Evolutionary conservation across 2,888 invertebrate species (phyloP), one percentile per base, ranked within the genome.

Genomic region (Corythucha ciliata): DNA sequence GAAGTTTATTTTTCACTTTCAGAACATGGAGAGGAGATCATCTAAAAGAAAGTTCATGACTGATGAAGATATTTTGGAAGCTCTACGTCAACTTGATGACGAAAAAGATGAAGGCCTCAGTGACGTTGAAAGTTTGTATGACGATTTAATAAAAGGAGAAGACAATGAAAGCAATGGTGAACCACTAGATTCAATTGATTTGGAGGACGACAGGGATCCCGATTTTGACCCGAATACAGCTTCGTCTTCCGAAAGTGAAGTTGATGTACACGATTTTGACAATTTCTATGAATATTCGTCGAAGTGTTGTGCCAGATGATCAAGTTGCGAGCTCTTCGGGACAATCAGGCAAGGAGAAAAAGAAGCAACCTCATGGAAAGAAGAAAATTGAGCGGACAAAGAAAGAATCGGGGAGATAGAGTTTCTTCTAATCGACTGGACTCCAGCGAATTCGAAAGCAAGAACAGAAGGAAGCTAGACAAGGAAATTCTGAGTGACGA

Each of bases 31-130:
- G 12, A 18, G 4, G 36, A 36, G 36, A 36, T 36, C 36, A 3
- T 36, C 20, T 21, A 36, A 36, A 21, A 36, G 20, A 36, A 36
- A 36, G 20, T 36, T 36, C 36, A 36, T 36, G 36, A 5, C 36
- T 36, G 36, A 36, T 36, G 36, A 36, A 20, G 34, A 34, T 21
- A 36, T n/a, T 36, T 36, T 36, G 36, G 14, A 36, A 36, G 36
- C 36, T 36, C 36, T 36, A 21, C 18, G 18, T 36, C 36, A 36
- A 36, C 18, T 36, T 36, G 36, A 36, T 18, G 36, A 36, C 8
- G 36, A 21, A 36, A 36, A 36, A n/a, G 36, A 36, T 8, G 12
- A 36, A 3, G 36, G 36, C 18, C 36, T 36, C 36, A 36, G 4
- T 8, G 36, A 36, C 36, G 4, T 36, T 18, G 12, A 36, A n/a